Evolutionary conservation across 2,797 vertebrate genomes (phyloP), one percentile per base, ranked within the genome.

Genomic region (Naso thynnoides): DNA sequence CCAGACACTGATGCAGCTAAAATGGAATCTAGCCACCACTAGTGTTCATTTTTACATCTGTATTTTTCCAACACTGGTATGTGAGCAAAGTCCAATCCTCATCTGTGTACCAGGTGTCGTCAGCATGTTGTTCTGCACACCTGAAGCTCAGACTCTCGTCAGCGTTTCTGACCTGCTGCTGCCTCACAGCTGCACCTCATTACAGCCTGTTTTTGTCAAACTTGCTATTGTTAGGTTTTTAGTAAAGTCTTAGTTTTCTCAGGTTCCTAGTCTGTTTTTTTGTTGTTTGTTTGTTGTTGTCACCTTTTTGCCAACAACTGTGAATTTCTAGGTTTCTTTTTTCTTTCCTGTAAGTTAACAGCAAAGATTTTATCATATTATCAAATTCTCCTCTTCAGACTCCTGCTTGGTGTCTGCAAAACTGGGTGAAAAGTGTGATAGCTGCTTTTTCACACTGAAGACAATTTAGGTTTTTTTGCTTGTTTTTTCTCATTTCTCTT

Each of bases 271-370:
- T 42, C 21, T 57, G 31, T 54, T 48, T 58, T 26, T 54, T 38
- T 61, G 54, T 52, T 81, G 42, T 27, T 56, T 50, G 11, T 49
- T 55, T 70, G 36, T 21, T 65, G n/a, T 26, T 48, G 33, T 55
- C 44, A 54, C 21, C 39, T 65, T 76, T 57, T 11, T 27, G 56
- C 16, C 29, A 7, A n/a, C n/a, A 38, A 5, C 19, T 59, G 5
- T 33, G 41, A 42, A 36, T 6, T 8, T 56, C 8, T 52, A 3
- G 29, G 4, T 29, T 41, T 45, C 13, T 72, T 56, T 45, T 21
- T 53, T 29, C 15, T 9, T 55, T 50, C 33, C 58, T 54, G 27
- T 27, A 21, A 33, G 33, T 55, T 49, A 39, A 64, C 48, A 49
- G 55, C n/a, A 18, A 21, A 36, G 36, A 41, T 55, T 55, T 16